Evolutionary conservation across 2,797 vertebrate species (phyloP), one percentile per base, ranked within the genome.

Genomic region (Scolopax bukidnonensis): DNA sequence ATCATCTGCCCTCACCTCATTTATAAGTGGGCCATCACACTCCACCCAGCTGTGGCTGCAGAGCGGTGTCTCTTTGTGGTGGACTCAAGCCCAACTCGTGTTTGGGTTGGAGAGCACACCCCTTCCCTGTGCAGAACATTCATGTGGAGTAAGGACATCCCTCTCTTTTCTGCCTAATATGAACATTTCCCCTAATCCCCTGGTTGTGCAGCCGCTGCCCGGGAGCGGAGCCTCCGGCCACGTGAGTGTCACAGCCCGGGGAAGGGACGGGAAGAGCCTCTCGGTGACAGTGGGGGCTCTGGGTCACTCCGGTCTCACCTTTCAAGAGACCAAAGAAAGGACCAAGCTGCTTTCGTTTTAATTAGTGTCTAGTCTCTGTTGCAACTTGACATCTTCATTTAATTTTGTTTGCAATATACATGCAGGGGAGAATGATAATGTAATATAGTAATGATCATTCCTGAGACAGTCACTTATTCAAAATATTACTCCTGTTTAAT

Each of bases 401-500:
- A 97, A 97, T 97, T 95, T 96, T 97, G 95, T 97, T 97, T 97
- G 95, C 86, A 82, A 63, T 97, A 90, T 84, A 94, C 92, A 54
- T 6, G 89, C 80, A 92, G 96, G 24, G 89, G 87, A 86, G 95
- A 94, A 97, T 95, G 96, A 95, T 95, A 96, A 94, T 93, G 89
- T 94, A 94, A 92, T 69, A 80, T 32, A 59, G 89, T 75, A 90
- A 93, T 95, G 97, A 97, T 97, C 89, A 2, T 95, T 84, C 94
- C 93, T 86, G 70, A 95, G 95, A 94, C 95, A 93, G 89, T 96
- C 94, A 75, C 96, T 97, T 96, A 86, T 50, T 96, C 95, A 96
- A 96, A 97, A 97, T 94, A 97, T 96, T 97, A 94, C 91, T 95
- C 85, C 92, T 92, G 87, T 96, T 97, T 96, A 96, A 97, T 96